Evolutionary conservation across 2,113 vertebrate species (phyloP).

Genomic region (Pomatorhinus ruficollis): DNA sequence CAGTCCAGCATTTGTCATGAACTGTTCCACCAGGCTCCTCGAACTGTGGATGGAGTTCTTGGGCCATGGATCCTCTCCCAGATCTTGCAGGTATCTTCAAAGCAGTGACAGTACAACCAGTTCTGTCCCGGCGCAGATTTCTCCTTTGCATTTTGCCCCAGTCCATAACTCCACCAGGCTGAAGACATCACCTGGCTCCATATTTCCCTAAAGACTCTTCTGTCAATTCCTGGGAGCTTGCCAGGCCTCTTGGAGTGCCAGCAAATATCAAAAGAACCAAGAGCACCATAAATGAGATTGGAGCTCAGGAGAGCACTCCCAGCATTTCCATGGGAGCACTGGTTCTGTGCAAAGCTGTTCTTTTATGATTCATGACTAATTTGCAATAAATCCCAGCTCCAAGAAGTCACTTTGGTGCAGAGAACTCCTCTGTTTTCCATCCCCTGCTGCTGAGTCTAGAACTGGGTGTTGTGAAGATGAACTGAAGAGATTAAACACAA

Average conservation of each 20-base stretch:
- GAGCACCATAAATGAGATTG: neutral
- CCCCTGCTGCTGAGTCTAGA: neutral
- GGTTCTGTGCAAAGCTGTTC: neutral
- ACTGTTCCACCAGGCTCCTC: neutral
- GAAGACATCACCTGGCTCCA: neutral
- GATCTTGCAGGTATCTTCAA: neutral
- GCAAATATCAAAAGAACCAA: neutral
- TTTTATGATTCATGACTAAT: neutral
- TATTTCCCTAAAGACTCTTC: neutral
- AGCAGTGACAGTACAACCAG: neutral
- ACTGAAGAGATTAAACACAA: neutral
- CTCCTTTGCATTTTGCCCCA: neutral
- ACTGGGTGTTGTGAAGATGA: neutral
- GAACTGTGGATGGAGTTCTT: neutral
- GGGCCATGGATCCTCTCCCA: neutral
- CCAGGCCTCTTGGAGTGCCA: neutral
- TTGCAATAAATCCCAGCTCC: neutral
- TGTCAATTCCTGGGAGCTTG: neutral
- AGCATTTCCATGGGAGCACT: neutral
- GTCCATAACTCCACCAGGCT: neutral
- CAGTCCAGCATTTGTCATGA: neutral
- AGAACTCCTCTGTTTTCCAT: neutral
- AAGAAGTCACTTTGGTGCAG: neutral
- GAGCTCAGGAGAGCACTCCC: neutral
- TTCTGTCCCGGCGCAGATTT: neutral